Base-by-base conservation (phyloP, 2,797 vertebrate genomes). In the Menidia menidia region DNA sequence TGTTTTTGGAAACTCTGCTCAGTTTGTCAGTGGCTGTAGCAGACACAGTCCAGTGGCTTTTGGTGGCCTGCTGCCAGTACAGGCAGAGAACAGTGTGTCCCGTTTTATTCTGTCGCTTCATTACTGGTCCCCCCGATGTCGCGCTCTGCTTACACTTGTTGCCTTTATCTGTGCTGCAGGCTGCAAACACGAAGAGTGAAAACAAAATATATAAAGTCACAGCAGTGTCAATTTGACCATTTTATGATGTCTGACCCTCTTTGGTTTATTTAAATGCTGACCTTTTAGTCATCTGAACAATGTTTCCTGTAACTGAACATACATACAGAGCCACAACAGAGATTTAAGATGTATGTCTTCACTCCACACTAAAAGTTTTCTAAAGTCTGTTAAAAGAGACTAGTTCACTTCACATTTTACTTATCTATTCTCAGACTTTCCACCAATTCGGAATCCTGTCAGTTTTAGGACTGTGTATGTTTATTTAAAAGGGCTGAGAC, bases 1-100 rank as follows among this genome's bases (percentile, higher is more conserved):
- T 78, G 80, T 83, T 87, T 84, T 79, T 50, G 81, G 80, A 82
- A 82, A 82, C 78, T 45, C 78, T 70, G 59, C 72, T 75, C 61
- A 60, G 56, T 69, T 64, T 79, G 75, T 68, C 51, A 80, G 79
- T 80, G 64, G 39, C 52, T 2, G 2, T 43, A 8, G 12, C 71
- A 65, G 78, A 78, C 55, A 64, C 71, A 68, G 76, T 75, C 80
- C 82, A 67, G 48, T 64, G 73, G 71, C 65, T 82, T 80, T 72
- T 74, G 4, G 4, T 88, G 89, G 80, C 73, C 11, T 6, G 58
- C 68, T 70, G 80, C 86, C 86, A 89, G 18, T 8, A n/a, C 47
- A 33, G 19, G 68, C 53, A 12, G 18, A 72, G 80, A 78, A 87
- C 82, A 79, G 53, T 52, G 65, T 25, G 86, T 64, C 56, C 80